Percentiles rank a stretch among this genome's conserved stretches.
phyloP scores from a whole-genome alignment of 2,113 vertebrate genomes.

The Ondatra zibethicus region DNA sequence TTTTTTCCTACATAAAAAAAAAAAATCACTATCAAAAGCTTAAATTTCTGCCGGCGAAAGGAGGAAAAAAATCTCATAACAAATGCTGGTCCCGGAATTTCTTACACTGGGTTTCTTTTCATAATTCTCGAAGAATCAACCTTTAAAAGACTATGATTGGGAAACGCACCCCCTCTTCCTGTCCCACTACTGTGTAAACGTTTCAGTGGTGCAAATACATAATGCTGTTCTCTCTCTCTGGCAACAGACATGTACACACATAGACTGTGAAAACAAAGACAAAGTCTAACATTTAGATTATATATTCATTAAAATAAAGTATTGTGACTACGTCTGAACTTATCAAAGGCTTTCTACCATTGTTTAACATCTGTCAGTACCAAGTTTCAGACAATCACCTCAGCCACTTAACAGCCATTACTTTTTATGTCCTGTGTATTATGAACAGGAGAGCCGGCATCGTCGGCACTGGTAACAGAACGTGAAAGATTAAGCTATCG shows the following conservation, averaged over 20 bases:
- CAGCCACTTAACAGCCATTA: conserved; percentile 45
- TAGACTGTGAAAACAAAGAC: neutral
- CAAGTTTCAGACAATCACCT: conserved; percentile 30
- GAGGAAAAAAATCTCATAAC: conserved; percentile 60
- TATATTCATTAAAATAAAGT: neutral
- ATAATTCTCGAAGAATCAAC: neutral
- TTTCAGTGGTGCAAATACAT: neutral
- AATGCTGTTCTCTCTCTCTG: neutral
- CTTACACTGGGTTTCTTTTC: conserved; percentile 20
- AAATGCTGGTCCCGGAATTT: neutral
- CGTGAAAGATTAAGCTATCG: conserved; percentile 76
- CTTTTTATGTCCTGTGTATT: conserved; percentile 41
- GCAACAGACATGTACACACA: neutral
- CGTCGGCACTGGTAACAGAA: conserved; percentile 32
- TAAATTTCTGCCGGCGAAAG: conserved; percentile 55
- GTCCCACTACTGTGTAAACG: neutral
- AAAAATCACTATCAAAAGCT: conserved; percentile 60
- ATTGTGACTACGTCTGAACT: neutral
- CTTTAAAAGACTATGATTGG: neutral
- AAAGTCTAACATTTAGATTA: conserved; percentile 10
- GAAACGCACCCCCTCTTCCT: neutral
- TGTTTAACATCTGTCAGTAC: conserved; percentile 47
- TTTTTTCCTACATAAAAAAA: conserved; percentile 77
- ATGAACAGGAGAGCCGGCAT: conserved; percentile 45
- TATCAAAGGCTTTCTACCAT: conserved; percentile 21